Evolutionary conservation across 2,113 vertebrate species (phyloP), one percentile per base, ranked within the genome.

Genomic region (Hyaena hyaena): DNA sequence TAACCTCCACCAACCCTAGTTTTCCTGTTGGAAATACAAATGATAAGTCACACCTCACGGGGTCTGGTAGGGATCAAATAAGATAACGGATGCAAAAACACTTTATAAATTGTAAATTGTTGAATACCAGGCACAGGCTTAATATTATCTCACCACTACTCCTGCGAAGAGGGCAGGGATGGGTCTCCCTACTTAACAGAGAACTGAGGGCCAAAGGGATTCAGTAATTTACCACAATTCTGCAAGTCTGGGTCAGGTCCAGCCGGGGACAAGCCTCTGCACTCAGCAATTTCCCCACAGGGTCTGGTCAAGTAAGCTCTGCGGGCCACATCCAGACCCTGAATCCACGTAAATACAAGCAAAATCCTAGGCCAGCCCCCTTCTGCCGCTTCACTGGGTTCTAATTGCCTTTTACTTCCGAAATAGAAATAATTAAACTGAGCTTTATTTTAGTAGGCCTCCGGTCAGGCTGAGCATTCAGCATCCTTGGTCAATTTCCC

Each of bases 341-440:
- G 65, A 95, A 93, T 82, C 53, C 55, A 39, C 15, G 87, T 80
- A 92, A 95, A 94, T 82, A 65, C 90, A 95, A 90, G 43, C 82
- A 81, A 92, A 94, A 66, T 95, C 84, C 31, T 55, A 61, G 68
- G 53, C 55, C 31, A 63, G 88, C 10, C 4, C 84, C 66, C 17
- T 88, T 35, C 65, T 94, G 92, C 69, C 83, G 43, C 90, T 90
- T 97, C 43, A 6, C 86, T 87, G 81, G 65, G n/a, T 76, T 93
- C 94, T 97, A 97, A 97, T 90, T 92, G 88, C 93, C 24, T 97
- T 84, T 95, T 93, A 81, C 50, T 94, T 97, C 81, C 97, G 87
- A 94, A 96, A 88, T 83, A 73, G 80, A 31, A 97, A 97, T 96
- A 96, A 98, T 97, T 97, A 97, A 98, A 90, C 45, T 43, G 58